Conservation (phyloP, 2,113 vertebrate genomes). For the Chamaetylas fuelleborni region DNA sequence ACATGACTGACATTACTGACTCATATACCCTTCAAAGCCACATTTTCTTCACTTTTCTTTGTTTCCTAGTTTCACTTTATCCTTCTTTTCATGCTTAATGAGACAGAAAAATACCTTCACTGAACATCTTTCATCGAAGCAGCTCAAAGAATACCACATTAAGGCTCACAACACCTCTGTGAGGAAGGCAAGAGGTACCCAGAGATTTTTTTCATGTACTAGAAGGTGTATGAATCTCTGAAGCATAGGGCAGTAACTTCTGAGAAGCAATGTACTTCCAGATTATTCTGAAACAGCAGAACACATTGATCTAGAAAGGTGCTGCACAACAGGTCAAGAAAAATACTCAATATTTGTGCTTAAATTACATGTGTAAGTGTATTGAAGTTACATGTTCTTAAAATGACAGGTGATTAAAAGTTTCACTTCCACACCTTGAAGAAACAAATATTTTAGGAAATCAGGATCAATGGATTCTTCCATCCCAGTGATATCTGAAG, state of each 20-base stretch:
- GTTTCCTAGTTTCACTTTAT: background rate
- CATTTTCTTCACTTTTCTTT: background rate
- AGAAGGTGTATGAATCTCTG: background rate
- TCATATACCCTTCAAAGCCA: background rate
- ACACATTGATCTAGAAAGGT: background rate
- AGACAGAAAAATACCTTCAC: background rate
- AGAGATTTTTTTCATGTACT: background rate
- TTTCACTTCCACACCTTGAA: background rate
- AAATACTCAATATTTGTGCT: background rate
- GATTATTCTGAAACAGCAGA: background rate
- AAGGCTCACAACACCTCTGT: background rate
- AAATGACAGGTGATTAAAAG: background rate
- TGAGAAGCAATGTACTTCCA: background rate
- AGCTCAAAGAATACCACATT: background rate
- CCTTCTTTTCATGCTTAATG: constrained; percentile 11
- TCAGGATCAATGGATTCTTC: background rate
- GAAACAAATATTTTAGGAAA: background rate
- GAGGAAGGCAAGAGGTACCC: background rate
- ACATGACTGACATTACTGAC: background rate
- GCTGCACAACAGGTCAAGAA: background rate
- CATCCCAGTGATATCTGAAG: background rate
- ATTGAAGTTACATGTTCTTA: background rate
- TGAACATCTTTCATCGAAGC: background rate
- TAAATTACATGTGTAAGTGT: background rate
- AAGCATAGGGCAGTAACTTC: background rate